A percentile compares a stretch with the other conserved stretches of the same genome.
phyloP scores from a whole-genome alignment of 2,888 invertebrate species.

The Torymus texanus region DNA sequence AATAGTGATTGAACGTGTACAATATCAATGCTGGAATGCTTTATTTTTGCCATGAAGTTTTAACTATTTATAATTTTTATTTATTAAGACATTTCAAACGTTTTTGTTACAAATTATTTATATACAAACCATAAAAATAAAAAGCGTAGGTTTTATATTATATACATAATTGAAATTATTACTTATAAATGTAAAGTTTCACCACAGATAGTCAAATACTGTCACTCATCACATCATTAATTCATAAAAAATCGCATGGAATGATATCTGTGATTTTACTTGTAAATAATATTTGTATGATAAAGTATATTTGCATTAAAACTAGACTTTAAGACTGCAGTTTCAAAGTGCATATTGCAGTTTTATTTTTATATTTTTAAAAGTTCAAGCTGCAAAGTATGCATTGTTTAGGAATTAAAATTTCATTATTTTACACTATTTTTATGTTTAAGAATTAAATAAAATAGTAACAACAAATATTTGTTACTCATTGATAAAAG shows the following conservation, averaged over 20 bases:
- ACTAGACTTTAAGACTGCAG: too few species aligned
- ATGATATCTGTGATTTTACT: too few species aligned
- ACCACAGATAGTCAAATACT: constrained; percentile 6
- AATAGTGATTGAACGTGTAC: constrained; percentile 76
- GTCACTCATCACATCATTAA: neutral
- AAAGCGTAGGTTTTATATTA: constrained; percentile 53
- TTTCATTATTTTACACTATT: too few species aligned
- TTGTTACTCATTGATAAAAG: too few species aligned
- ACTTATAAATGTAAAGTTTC: neutral
- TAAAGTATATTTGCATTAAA: too few species aligned
- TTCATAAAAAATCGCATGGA: neutral
- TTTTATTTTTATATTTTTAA: too few species aligned
- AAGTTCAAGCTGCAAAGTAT: too few species aligned
- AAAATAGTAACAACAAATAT: too few species aligned
- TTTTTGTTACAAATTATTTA: constrained; percentile 37
- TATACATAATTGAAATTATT: constrained; percentile 19
- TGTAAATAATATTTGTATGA: too few species aligned
- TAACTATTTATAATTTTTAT: constrained; percentile 47
- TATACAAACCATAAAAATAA: constrained; percentile 36
- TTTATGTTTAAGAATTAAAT: too few species aligned
- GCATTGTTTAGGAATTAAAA: too few species aligned
- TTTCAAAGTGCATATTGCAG: too few species aligned
- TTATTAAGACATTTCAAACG: constrained; percentile 24
- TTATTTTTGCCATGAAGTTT: constrained; percentile 4
- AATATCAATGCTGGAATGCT: neutral